Percentiles rank a stretch among this genome's conserved stretches.
These are phyloP conservation scores for Danaus melanippus DNA, from an alignment of 1,140 invertebrate species.

Conservation along the genomic window DNA sequence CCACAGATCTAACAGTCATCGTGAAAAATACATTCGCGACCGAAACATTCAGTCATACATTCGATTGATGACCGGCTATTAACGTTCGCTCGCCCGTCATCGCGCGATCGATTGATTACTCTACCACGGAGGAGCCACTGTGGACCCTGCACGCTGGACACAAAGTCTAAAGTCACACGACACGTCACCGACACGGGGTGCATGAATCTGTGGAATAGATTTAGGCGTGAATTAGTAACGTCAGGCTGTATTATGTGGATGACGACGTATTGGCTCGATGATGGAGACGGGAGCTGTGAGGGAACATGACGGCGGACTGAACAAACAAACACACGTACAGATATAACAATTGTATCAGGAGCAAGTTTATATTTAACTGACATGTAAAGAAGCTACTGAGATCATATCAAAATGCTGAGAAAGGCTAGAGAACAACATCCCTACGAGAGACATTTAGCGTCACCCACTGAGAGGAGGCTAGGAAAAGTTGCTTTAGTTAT, in stretches of 20 bases:
- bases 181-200: conserved; percentile 19
- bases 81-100: conserved; percentile 45
- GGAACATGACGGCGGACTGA: conserved; percentile 7
- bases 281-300: conserved; percentile 17
- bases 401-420: too few species aligned
- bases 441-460: too few species aligned
- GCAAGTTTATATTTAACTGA: too few species aligned
- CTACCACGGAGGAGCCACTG: background rate
- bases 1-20: conserved; percentile 14
- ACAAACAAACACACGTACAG: background rate
- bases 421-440: too few species aligned
- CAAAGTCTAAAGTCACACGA: conserved; percentile 19
- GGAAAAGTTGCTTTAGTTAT: too few species aligned
- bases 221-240: conserved; percentile 42
- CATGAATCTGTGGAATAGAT: conserved; percentile 35
- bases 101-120: conserved; percentile 40
- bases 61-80: conserved; percentile 48
- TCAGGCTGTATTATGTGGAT: conserved; percentile 38
- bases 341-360: too few species aligned
- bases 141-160: conserved; percentile 11
- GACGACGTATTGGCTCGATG: conserved; percentile 19
- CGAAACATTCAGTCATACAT: conserved; percentile 34
- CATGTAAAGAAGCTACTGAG: too few species aligned
- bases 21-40: conserved; percentile 30
- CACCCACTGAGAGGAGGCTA: too few species aligned